Base-by-base conservation (phyloP, 2,113 vertebrate species). In the Sinocyclocheilus grahami region DNA sequence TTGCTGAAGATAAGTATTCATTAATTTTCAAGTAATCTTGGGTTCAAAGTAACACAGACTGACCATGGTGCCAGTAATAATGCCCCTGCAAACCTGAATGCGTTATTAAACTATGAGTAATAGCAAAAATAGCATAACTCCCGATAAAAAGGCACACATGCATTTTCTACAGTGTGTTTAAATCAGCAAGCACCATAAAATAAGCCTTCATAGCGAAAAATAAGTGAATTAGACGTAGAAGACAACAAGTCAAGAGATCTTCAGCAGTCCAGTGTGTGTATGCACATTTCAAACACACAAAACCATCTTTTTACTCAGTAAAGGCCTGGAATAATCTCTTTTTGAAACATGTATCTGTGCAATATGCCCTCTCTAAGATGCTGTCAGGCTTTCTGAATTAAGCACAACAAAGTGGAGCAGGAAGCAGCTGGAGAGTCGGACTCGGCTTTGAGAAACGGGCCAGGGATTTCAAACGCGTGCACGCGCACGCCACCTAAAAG, bases 381-480 rank as follows among this genome's bases (percentile, higher is more conserved):
- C 27, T 72, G 85, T 58, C 84, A 87, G 86, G 77, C 86, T 85
- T 77, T 58, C 76, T 78, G 88, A 67, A 86, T 22, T 87, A 85
- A 42, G 33, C 67, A 87, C 80, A 88, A 81, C 87, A 92, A 92
- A 93, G 85, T 89, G 89, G 91, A 90, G 58, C 53, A 72, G 39
- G 69, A 74, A 80, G 62, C 30, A 60, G 77, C 10, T 30, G 27
- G 27, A 58, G 60, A 81, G 78, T 65, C n/a, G 14, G 63, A 8
- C 53, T 78, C 37, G 46, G 42, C n/a, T 48, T 24, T 48, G 74
- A 79, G 30, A 79, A 48, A 24, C 18, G 7, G 39, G 74, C 74
- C 74, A 51, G 74, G 74, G 46, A 77, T 74, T 51, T 77, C 39
- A 76, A 22, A 77, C 12, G 13, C 39, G 18, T 10, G 67, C 30